Conservation (phyloP, 53 echinoderm and acorn worm genomes). For the Pentamera pediparva region DNA sequence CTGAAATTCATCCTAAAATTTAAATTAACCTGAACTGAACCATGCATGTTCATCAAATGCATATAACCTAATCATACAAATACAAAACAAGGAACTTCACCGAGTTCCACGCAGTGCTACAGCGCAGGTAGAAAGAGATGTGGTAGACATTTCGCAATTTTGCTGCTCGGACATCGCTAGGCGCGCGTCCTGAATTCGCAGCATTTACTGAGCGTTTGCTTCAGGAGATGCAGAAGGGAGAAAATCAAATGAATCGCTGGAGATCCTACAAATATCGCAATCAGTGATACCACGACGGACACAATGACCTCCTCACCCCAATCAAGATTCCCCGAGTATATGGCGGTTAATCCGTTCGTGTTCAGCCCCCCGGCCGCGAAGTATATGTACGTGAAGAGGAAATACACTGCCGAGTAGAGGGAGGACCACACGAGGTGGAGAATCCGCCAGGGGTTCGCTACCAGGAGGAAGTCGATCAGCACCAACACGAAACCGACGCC, state of each 20-base stretch:
- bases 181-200: constrained; percentile 33
- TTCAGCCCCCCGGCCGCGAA: constrained; percentile 61
- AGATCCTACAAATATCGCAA: constrained; percentile 50
- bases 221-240: constrained; percentile 56
- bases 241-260: constrained; percentile 57
- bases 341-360: constrained; percentile 46
- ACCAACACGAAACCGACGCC: constrained; percentile 61
- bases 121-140: too few species aligned
- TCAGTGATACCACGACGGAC: constrained; percentile 1
- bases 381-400: constrained; percentile 68
- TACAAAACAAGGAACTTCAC: too few species aligned
- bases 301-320: constrained; percentile 40
- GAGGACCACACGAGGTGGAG: constrained; percentile 64
- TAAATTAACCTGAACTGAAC: too few species aligned
- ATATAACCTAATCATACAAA: too few species aligned
- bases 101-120: too few species aligned
- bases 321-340: constrained; percentile 60
- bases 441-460: constrained; percentile 65
- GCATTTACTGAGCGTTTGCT: constrained; percentile 37
- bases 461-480: constrained; percentile 47
- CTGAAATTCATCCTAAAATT: too few species aligned
- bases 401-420: constrained; percentile 44
- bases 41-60: too few species aligned
- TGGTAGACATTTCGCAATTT: too few species aligned
- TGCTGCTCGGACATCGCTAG: too few species aligned